These are phyloP conservation scores for Callaeas wilsoni DNA, from an alignment of 2,113 vertebrate genomes.

Conservation along the genomic window DNA sequence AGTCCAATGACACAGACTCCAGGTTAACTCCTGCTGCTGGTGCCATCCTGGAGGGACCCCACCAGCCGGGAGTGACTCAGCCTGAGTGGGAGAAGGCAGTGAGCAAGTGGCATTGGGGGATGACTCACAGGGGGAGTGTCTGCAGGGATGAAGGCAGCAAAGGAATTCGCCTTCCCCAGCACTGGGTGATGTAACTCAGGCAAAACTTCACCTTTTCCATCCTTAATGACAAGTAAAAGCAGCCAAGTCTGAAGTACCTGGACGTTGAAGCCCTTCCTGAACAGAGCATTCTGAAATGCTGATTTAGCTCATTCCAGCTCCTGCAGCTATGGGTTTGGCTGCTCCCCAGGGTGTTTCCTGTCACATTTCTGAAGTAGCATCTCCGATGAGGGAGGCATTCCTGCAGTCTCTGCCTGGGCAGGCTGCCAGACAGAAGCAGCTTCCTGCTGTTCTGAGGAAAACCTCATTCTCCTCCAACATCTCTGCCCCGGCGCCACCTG, in stretches of 20 bases:
- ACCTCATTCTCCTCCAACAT: background rate
- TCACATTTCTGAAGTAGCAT: background rate
- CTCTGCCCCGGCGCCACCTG: rapidly evolving
- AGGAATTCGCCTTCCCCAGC: background rate
- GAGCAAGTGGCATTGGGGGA: background rate
- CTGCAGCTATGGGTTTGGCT: background rate
- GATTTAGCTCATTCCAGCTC: background rate
- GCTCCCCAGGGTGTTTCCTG: background rate
- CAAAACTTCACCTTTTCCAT: background rate
- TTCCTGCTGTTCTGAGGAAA: background rate
- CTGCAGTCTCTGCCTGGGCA: background rate
- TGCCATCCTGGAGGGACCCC: background rate
- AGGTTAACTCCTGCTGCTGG: background rate
- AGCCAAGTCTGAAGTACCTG: background rate
- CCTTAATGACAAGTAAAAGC: background rate
- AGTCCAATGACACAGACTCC: too few species aligned
- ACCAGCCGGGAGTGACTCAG: background rate
- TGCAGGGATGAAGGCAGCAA: background rate
- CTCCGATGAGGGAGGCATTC: background rate
- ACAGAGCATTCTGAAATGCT: background rate
- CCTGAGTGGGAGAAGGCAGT: slow-evolving; percentile 23
- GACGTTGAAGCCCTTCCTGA: background rate
- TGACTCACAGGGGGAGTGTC: background rate
- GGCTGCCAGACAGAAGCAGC: background rate
- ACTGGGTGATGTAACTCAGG: background rate